A percentile compares a stretch with the other conserved stretches of the same genome.
phyloP scores from a whole-genome alignment of 2,888 invertebrate genomes.

The Exocentrus adspersus region DNA sequence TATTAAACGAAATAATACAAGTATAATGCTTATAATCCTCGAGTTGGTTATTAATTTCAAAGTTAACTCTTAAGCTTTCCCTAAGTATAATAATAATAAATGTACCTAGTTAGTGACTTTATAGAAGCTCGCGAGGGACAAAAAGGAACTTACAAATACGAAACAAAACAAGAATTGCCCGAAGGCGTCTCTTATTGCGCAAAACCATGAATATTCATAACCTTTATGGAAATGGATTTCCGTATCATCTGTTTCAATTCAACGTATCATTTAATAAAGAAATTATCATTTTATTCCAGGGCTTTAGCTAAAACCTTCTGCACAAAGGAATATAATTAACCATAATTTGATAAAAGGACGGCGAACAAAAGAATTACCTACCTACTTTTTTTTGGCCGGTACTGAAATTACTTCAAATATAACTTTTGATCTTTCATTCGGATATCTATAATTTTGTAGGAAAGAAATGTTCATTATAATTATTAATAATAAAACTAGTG shows the following conservation, averaged over 20 bases:
- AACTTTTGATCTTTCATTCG: too few relatives aligned
- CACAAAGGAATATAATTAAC: conserved; percentile 19
- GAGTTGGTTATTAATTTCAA: conserved; percentile 39
- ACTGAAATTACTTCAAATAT: too few relatives aligned
- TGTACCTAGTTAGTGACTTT: conserved; percentile 43
- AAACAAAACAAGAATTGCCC: conserved; percentile 43
- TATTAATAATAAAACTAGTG: too few relatives aligned
- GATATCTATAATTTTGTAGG: too few relatives aligned
- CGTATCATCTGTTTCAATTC: conserved; percentile 44
- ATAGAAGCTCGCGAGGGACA: conserved; percentile 37
- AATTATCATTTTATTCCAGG: conserved; percentile 26
- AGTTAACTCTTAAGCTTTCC: conserved; percentile 39
- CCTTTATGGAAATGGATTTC: conserved; percentile 40
- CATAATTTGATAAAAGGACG: conserved; percentile 15
- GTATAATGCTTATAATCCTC: conserved; percentile 34
- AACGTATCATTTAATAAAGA: conserved; percentile 31
- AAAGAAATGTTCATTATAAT: too few relatives aligned
- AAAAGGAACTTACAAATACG: conserved; percentile 43
- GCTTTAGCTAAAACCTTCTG: conserved; percentile 16
- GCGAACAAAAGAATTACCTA: conserved; percentile 2
- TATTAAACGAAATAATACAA: conserved; percentile 26
- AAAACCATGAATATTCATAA: conserved; percentile 42
- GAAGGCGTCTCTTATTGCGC: conserved; percentile 39
- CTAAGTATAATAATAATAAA: conserved; percentile 44
- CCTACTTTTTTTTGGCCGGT: not conserved